Base-by-base conservation (phyloP, 2,113 vertebrate genomes). In the Hiodon tergisus region DNA sequence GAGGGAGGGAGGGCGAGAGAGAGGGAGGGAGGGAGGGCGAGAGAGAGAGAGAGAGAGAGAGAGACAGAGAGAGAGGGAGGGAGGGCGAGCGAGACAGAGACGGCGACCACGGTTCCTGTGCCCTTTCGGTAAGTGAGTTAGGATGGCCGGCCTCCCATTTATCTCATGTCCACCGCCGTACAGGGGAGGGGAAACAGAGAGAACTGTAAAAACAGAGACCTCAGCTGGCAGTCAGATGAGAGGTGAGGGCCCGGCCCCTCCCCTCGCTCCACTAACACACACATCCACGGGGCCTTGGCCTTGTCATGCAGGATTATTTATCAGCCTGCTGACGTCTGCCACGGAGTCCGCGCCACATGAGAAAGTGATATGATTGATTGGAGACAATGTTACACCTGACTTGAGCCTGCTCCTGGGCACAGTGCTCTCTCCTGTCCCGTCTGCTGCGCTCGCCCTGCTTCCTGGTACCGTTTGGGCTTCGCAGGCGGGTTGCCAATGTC, bases 311-410 rank as follows among this genome's bases (percentile, higher is more conserved):
- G 69, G 13, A 57, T 84, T 93, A 88, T 90, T 83, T 86, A 61
- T 92, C 91, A 94, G 86, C 81, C 68, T 81, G 83, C 80, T 83
- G 88, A 86, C 81, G 87, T 87, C 88, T 86, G 80, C 54, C 57
- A 73, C 83, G 87, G 89, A 87, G 87, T 53, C 87, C 79, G 82
- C 86, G 86, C 77, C 87, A 89, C 84, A 54, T 78, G 0, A 83
- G 84, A 84, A 90, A 85, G 86, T 86, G 88, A 91, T 89, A 88
- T 89, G 91, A 92, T 86, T 85, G 89, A 89, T 83, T 89, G 84
- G 83, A 90, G 86, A 85, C 82, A 81, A 82, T 73, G 88, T 86
- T 77, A 74, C 73, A 72, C 81, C 72, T 85, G 90, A 89, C 81
- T 82, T 58, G 78, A 79, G 59, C 10, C 7, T 66, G 77, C 74